phyloP scores from a whole-genome alignment of 2,797 vertebrate genomes.

The Limosa lapponica region DNA sequence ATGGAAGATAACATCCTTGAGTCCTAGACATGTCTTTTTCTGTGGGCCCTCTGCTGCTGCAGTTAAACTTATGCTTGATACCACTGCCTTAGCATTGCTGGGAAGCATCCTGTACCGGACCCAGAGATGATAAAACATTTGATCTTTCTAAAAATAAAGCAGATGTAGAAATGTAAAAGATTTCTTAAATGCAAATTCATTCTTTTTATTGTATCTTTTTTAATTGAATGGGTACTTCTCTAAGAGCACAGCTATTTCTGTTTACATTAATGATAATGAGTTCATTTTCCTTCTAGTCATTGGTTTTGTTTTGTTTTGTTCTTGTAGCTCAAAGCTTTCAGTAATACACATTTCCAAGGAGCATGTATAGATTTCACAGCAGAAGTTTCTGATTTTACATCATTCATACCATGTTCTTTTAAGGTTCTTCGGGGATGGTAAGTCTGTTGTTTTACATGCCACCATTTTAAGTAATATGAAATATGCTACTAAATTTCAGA shows the following conservation, averaged over 20 bases:
- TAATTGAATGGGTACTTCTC: neutral
- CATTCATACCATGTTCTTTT: slow-evolving; percentile 82
- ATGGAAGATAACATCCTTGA: neutral
- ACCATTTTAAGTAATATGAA: neutral
- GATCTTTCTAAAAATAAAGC: neutral
- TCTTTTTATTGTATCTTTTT: neutral
- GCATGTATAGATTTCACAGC: slow-evolving; percentile 79
- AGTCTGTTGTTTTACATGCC: slow-evolving; percentile 68
- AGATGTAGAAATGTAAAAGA: neutral
- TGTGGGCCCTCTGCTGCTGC: neutral
- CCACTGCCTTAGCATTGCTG: neutral
- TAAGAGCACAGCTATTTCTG: slow-evolving; percentile 8
- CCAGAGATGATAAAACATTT: neutral
- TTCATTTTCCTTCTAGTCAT: slow-evolving; percentile 55
- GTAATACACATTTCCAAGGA: slow-evolving; percentile 80
- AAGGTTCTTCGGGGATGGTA: slow-evolving; percentile 88
- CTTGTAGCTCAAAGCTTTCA: slow-evolving; percentile 84
- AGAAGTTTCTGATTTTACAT: slow-evolving; percentile 76
- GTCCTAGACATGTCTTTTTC: neutral
- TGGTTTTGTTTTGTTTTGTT: slow-evolving; percentile 61
- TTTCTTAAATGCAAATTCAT: neutral
- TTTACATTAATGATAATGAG: neutral
- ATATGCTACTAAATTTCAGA: neutral
- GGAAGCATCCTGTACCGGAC: neutral
- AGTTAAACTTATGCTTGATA: neutral